Evolutionary conservation across 2,797 vertebrate species (phyloP), one percentile per base, ranked within the genome.

Genomic region (Tapirus indicus): DNA sequence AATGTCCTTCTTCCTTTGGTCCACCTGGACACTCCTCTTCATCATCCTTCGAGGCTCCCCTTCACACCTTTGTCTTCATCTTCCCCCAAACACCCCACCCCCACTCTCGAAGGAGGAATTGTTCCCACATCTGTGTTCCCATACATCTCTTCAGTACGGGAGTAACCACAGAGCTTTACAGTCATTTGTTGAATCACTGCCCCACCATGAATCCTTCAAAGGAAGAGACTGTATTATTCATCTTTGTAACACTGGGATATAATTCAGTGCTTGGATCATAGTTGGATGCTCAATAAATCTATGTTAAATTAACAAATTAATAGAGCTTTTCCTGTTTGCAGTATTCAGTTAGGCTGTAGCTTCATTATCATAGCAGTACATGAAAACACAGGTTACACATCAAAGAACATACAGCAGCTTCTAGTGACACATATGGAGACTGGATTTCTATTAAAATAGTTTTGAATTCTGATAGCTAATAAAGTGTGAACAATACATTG

Each of bases 261-360:
- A 83, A 82, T 71, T 88, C 64, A n/a, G 44, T 38, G 95, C 72
- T 91, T 92, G 90, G 77, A 52, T 94, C 88, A 85, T 7, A 91
- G 87, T 58, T 74, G 79, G 93, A 97, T 91, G 96, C 97, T 92
- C 96, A 82, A 90, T 95, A 95, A 98, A 95, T 85, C 66, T 79
- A 56, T 18, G 44, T 80, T 87, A 80, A 69, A 23, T 54, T 71
- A 92, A 66, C 56, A 86, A 41, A 95, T 93, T 94, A 96, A 97
- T 94, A 66, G 95, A 32, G 62, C 87, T 64, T 74, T 97, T 97
- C 96, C 87, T 95, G 95, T 96, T 66, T 91, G 90, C 3, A 5
- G 75, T 35, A 69, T 85, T 89, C 91, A 95, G 11, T 90, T 82
- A 90, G 68, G 78, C 32, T 27, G 20, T 11, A 72, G 88, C 77